Conservation (phyloP, 2,888 invertebrate species). For the Synanthedon myopaeformis region DNA sequence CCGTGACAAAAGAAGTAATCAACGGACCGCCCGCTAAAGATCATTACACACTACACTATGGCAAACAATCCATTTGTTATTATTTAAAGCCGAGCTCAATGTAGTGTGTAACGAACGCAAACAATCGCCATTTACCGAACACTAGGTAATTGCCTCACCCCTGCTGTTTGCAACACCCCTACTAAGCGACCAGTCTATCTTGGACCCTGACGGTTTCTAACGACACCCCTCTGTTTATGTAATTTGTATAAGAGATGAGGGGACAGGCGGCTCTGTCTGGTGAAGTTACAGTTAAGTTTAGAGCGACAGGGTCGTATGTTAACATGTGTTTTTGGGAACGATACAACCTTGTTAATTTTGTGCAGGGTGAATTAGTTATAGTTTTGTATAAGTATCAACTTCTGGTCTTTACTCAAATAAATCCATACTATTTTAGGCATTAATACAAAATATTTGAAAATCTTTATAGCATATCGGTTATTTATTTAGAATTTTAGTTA, state of each 20-base stretch:
- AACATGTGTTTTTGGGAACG: conserved; percentile 35
- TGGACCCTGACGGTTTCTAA: conserved; percentile 23
- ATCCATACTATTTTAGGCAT: not conserved
- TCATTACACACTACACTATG: conserved; percentile 30
- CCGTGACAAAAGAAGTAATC: conserved; percentile 35
- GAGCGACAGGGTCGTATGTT: conserved; percentile 30
- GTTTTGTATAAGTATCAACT: not conserved
- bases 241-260: conserved; percentile 7
- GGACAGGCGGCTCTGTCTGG: conserved; percentile 18
- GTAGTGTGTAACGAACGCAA: conserved; percentile 33
- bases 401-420: not conserved
- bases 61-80: conserved; percentile 52
- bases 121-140: conserved; percentile 42
- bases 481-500: not conserved
- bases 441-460: not conserved
- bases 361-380: conserved; percentile 19
- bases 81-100: conserved; percentile 39
- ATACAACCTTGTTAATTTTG: conserved; percentile 25
- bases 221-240: conserved; percentile 8
- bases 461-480: not conserved
- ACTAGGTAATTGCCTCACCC: conserved; percentile 51
- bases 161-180: conserved; percentile 35
- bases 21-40: conserved; percentile 33
- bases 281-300: conserved; percentile 17
- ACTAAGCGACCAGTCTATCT: conserved; percentile 20